Conservation (phyloP, 2,797 vertebrate genomes). For the Macrochelys suwanniensis region DNA sequence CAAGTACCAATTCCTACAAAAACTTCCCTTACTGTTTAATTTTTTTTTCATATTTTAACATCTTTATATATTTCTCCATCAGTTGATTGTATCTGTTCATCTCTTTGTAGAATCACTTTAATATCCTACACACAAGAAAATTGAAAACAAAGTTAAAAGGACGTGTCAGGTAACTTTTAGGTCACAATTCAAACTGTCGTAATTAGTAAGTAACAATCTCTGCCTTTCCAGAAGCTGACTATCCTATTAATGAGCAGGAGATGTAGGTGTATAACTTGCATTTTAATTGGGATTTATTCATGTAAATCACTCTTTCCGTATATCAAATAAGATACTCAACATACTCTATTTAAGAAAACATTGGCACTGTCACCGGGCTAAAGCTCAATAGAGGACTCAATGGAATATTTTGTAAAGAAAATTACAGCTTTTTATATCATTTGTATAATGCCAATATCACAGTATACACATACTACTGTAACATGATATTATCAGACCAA, state of each 20-base stretch:
- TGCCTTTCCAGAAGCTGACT: not conserved
- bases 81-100: constrained; percentile 36
- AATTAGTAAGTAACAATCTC: not conserved
- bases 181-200: not conserved
- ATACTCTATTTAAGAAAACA: not conserved
- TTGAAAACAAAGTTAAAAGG: constrained; percentile 45
- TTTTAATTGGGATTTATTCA: not conserved
- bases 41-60: not conserved
- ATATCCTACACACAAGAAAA: constrained; percentile 77
- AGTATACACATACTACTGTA: not conserved
- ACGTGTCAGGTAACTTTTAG: not conserved
- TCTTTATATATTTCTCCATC: constrained; percentile 35
- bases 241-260: not conserved
- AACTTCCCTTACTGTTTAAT: not conserved
- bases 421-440: not conserved
- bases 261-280: not conserved
- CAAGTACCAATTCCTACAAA: not conserved
- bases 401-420: not conserved
- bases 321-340: not conserved
- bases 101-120: constrained; percentile 71
- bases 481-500: not conserved
- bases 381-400: not conserved
- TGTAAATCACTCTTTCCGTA: not conserved
- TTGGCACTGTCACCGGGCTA: not conserved
- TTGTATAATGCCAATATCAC: not conserved